Evolutionary conservation across 2,797 vertebrate species (phyloP), one percentile per base, ranked within the genome.

Genomic region (Tympanoctomys barrerae): DNA sequence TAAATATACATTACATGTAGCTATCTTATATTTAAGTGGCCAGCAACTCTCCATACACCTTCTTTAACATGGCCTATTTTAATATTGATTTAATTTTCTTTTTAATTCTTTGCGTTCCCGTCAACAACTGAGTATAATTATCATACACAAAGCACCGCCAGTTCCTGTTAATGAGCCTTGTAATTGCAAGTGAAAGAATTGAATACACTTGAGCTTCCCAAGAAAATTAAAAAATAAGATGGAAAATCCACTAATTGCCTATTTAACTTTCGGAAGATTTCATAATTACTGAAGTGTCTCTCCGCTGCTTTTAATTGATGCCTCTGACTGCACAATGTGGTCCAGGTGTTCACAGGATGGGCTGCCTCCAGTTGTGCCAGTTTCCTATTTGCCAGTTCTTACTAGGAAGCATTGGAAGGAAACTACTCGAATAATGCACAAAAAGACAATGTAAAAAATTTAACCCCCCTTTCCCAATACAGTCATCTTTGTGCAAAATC

Each of bases 171-270:
- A 96, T 93, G 94, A 97, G 91, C 78, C 77, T 81, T 94, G 57
- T 96, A 97, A 97, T 97, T 95, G 73, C 95, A 93, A 95, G 84
- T 66, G 73, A 95, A 96, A 95, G 89, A 93, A 95, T 19, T 96
- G 81, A 96, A 97, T 93, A 93, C 85, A 95, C 89, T 97, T 95
- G 95, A 96, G 95, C 94, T 96, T 97, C 78, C 78, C 91, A 79
- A 96, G 94, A 96, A 96, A 97, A 96, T 93, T 96, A 70, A 86
- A 94, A 97, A 97, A 88, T 95, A 95, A 93, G 89, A 95, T 97
- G 87, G 87, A 90, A 95, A 96, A 86, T 71, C 42, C 89, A 96
- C 87, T 96, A 97, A 89, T 91, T 95, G 87, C 91, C 81, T 87
- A 90, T 95, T 97, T 96, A 68, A 85, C 86, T 90, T 97, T 93